Evolutionary conservation across 1,140 invertebrate species (phyloP).

Genomic region (Himalopsyche phryganea): DNA sequence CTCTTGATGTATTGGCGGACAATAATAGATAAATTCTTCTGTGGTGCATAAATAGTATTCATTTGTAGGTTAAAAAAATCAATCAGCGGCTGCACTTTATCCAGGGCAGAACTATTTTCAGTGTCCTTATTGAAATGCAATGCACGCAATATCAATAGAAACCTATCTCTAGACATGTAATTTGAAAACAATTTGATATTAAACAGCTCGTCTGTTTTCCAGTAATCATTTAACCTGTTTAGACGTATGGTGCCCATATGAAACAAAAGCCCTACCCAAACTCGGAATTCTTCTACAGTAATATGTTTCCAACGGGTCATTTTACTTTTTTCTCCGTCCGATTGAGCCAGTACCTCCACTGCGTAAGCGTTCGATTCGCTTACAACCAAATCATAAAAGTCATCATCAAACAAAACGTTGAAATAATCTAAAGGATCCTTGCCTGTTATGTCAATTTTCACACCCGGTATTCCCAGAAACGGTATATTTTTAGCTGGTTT

Average conservation of each 20-base stretch:
- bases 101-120: background rate
- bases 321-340: background rate
- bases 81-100: background rate
- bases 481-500: too few species aligned
- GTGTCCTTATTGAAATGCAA: background rate
- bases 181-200: too few species aligned
- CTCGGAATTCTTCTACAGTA: too few species aligned
- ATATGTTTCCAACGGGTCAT: too few species aligned
- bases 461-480: background rate
- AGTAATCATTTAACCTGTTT: too few species aligned
- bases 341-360: background rate
- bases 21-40: background rate
- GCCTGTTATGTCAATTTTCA: background rate
- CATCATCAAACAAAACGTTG: background rate
- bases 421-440: background rate
- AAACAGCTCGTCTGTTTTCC: too few species aligned
- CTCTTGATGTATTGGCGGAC: background rate
- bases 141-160: conserved; percentile 1
- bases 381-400: background rate
- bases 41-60: background rate
- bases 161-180: background rate
- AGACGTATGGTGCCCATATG: too few species aligned
- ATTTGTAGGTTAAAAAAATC: background rate
- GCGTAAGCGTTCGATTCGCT: background rate
- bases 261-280: too few species aligned